These are phyloP conservation scores for Drosophila azteca DNA, from an alignment of 1,140 invertebrate genomes.

Conservation along the genomic window DNA sequence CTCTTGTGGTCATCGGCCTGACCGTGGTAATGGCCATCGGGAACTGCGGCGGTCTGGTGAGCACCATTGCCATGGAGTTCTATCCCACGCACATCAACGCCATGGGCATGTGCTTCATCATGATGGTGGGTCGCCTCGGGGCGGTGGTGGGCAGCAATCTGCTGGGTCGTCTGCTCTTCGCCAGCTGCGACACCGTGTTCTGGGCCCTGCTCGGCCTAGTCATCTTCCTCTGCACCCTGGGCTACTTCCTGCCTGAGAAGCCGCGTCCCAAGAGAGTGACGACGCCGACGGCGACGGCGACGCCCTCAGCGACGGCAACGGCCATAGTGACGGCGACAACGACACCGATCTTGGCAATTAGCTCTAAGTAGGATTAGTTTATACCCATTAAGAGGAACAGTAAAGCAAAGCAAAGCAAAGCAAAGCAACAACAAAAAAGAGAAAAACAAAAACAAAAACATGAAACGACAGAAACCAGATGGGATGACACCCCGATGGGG, in stretches of 20 bases:
- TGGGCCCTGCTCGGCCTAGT: conserved; percentile 51
- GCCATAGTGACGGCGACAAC: conserved; percentile 28
- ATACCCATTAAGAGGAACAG: neutral
- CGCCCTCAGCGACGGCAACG: conserved; percentile 3
- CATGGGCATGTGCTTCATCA: conserved; percentile 84
- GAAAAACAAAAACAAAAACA: neutral
- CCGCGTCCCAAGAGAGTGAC: neutral
- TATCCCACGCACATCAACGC: conserved; percentile 84
- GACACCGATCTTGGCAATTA: conserved; percentile 31
- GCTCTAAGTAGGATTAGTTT: conserved; percentile 48
- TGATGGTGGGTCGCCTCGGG: conserved; percentile 84
- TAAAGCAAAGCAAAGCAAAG: no score
- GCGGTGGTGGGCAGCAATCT: conserved; percentile 82
- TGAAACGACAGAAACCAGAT: neutral
- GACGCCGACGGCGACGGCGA: neutral
- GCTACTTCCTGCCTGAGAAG: conserved; percentile 64
- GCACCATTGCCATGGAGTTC: conserved; percentile 83
- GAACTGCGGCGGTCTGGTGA: conserved; percentile 80
- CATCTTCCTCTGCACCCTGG: conserved; percentile 31
- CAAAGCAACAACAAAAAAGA: no score
- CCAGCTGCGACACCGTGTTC: conserved; percentile 76
- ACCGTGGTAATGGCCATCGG: conserved; percentile 76
- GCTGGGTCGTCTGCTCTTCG: conserved; percentile 76
- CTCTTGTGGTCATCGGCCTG: conserved; percentile 57
- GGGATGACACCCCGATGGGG: conserved; percentile 2